Evolutionary conservation across 2,888 invertebrate species (phyloP).

Genomic region (Gasteruption jaculator): DNA sequence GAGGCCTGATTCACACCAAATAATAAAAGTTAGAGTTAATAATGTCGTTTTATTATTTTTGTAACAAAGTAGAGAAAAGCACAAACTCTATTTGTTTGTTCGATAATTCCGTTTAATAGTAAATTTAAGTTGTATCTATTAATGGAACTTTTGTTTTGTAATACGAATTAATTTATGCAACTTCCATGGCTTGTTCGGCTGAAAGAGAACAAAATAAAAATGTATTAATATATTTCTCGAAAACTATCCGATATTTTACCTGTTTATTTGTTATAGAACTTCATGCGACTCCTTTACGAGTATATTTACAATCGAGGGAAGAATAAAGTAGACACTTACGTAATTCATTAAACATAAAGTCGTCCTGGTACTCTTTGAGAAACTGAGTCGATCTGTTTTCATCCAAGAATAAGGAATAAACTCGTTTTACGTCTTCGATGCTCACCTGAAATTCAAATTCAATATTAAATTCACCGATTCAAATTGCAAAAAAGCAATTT

Average conservation of each 20-base stretch:
- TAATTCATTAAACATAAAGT: constrained; percentile 84
- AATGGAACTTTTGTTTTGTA: constrained; percentile 1
- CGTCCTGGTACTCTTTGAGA: constrained; percentile 91
- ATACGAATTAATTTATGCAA: constrained; percentile 24
- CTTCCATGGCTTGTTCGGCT: constrained; percentile 40
- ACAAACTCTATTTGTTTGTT: constrained; percentile 2
- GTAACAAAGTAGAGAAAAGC: constrained; percentile 1
- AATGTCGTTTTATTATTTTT: not conserved
- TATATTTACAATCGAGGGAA: constrained; percentile 2
- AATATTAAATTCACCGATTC: not conserved
- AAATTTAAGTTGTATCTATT: constrained; percentile 7
- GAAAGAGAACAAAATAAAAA: constrained; percentile 22
- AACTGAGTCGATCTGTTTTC: constrained; percentile 91
- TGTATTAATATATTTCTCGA: not conserved
- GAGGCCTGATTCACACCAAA: constrained; percentile 7
- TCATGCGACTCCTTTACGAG: not conserved
- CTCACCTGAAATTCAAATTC: constrained; percentile 56
- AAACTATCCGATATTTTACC: no score
- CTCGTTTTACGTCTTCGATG: constrained; percentile 91
- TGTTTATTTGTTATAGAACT: no score
- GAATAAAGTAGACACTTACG: constrained; percentile 27
- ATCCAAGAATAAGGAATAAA: constrained; percentile 91
- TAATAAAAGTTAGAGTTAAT: no score
- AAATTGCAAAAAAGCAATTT: not conserved
- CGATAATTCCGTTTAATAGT: constrained; percentile 7